Evolutionary conservation across 2,797 vertebrate genomes (phyloP).

Genomic region (Alosa sapidissima): DNA sequence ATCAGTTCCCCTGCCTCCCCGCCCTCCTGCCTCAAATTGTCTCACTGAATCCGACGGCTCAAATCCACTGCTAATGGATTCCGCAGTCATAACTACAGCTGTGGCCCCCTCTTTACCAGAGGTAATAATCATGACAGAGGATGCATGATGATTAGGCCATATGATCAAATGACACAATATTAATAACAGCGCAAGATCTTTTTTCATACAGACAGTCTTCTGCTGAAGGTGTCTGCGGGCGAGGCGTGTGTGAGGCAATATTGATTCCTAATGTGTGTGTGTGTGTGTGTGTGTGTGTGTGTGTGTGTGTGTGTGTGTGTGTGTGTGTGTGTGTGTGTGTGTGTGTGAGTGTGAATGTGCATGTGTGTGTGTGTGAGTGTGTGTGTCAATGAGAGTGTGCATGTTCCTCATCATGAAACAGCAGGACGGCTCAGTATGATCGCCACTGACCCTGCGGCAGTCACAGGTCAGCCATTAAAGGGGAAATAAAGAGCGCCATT

Average conservation of each 20-base stretch:
- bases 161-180: not conserved
- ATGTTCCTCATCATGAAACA: slow-evolving; percentile 31
- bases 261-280: not conserved
- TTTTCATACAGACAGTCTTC: not conserved
- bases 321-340: not conserved
- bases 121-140: not conserved
- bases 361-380: slow-evolving; percentile 2
- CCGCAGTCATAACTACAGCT: not conserved
- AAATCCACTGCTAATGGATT: not conserved
- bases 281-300: slow-evolving; percentile 1
- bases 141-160: not conserved
- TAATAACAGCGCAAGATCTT: not conserved
- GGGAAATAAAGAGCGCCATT: slow-evolving; percentile 30
- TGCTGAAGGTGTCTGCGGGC: not conserved
- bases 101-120: not conserved
- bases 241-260: not conserved
- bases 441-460: not conserved
- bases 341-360: not conserved
- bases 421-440: slow-evolving; percentile 23
- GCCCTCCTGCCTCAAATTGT: not conserved
- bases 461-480: slow-evolving; percentile 21
- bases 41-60: not conserved
- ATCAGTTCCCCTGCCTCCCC: not conserved
- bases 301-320: not conserved
- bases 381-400: not conserved